Conservation (phyloP, 2,888 invertebrate species). For the Pristionchus fissidentatus region DNA sequence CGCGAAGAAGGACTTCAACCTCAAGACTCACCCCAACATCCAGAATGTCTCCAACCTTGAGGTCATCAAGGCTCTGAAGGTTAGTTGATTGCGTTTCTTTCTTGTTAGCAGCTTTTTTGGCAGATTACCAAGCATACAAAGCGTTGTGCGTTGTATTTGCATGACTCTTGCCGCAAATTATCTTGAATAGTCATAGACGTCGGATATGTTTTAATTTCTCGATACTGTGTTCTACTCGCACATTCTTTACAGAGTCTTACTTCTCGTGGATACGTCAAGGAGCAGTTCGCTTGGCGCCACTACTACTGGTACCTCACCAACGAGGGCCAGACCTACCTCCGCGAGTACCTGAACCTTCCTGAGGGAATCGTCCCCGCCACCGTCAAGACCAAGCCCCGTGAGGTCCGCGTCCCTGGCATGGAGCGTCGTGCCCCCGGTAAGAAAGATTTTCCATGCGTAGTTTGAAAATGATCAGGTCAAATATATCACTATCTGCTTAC, state of each 20-base stretch:
- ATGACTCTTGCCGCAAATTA: constrained; percentile 32
- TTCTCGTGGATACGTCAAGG: constrained; percentile 96
- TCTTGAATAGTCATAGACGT: neutral
- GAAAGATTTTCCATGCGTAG: constrained; percentile 8
- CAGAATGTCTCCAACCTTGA: constrained; percentile 95
- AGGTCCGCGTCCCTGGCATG: constrained; percentile 70
- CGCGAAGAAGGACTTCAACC: constrained; percentile 97
- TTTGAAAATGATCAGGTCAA: neutral
- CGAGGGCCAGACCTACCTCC: constrained; percentile 95
- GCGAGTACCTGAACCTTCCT: constrained; percentile 94
- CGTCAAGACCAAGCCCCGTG: constrained; percentile 86
- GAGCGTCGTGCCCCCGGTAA: constrained; percentile 62
- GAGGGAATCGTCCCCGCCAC: constrained; percentile 99
- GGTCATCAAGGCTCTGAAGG: constrained; percentile 97
- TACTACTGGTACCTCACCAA: constrained; percentile 99
- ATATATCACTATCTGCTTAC: neutral
- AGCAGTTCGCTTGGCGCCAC: constrained; percentile 99
- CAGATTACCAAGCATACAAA: constrained; percentile 37
- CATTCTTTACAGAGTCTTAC: constrained; percentile 81
- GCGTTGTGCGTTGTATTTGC: neutral
- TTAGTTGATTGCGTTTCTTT: constrained; percentile 71
- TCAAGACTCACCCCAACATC: constrained; percentile 96
- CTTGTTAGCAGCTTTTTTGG: neutral
- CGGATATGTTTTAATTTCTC: neutral
- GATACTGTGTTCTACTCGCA: neutral